A percentile compares a stretch with the other conserved stretches of the same genome.
Evolutionary conservation across 1,140 invertebrate genomes (phyloP).

Genomic region (Apis cerana): DNA sequence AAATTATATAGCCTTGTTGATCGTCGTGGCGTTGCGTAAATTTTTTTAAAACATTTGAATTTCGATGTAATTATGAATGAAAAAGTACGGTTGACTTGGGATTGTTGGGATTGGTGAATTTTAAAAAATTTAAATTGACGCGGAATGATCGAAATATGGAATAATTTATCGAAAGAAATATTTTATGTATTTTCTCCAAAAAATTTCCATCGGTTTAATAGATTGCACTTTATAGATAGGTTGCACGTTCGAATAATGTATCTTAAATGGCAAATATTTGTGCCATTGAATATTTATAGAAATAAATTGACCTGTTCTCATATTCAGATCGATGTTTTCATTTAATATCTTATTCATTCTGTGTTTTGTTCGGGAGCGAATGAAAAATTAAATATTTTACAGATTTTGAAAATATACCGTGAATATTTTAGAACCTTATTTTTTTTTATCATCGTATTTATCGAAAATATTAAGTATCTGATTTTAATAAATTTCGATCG

Average conservation of each 20-base stretch:
- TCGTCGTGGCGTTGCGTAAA: no score
- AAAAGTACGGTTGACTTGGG: no score
- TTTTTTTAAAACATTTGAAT: no score
- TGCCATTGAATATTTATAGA: not conserved
- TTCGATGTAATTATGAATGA: no score
- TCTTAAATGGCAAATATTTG: not conserved
- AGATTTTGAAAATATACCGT: rapidly evolving
- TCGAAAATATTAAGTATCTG: not conserved
- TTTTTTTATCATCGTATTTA: not conserved
- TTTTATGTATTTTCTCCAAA: not conserved
- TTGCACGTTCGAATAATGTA: not conserved
- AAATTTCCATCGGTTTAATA: not conserved
- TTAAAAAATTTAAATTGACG: no score
- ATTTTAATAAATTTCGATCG: not conserved
- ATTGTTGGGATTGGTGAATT: no score
- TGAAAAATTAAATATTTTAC: not conserved
- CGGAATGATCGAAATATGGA: no score
- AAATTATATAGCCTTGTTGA: no score
- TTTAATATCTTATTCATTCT: not conserved
- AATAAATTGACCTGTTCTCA: not conserved
- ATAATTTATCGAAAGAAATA: no score
- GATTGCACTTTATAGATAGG: not conserved
- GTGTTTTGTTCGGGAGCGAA: not conserved
- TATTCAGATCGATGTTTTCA: not conserved
- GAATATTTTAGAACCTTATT: not conserved